A percentile compares a stretch with the other conserved stretches of the same genome.
Evolutionary conservation across 2,797 vertebrate species (phyloP).

Genomic region (Phylloscopus collybita): DNA sequence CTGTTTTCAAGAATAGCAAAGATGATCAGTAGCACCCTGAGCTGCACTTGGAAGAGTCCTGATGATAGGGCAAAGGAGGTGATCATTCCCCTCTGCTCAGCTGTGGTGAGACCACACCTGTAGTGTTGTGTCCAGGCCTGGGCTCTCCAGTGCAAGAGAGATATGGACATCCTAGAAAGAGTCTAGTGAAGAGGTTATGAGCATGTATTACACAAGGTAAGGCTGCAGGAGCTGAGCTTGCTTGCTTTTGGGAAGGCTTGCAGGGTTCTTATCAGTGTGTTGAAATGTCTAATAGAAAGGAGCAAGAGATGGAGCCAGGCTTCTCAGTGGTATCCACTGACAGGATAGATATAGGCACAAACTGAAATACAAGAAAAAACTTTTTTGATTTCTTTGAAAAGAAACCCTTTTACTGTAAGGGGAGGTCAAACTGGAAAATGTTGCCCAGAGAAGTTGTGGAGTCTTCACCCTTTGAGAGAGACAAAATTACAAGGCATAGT

Average conservation of each 20-base stretch:
- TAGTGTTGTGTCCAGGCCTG: not conserved
- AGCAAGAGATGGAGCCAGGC: not conserved
- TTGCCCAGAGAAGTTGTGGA: not conserved
- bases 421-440: not conserved
- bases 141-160: not conserved
- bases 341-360: not conserved
- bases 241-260: not conserved
- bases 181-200: not conserved
- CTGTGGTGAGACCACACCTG: not conserved
- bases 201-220: not conserved
- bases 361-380: not conserved
- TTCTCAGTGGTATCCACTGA: not conserved
- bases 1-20: not conserved
- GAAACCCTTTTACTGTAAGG: not conserved
- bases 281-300: not conserved
- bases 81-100: not conserved
- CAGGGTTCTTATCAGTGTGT: not conserved
- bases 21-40: not conserved
- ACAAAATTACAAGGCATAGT: not conserved
- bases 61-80: not conserved
- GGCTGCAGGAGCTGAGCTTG: not conserved
- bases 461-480: not conserved
- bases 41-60: not conserved
- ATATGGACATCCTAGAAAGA: not conserved
- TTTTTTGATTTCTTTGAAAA: not conserved